These are phyloP conservation scores for Hylia prasina DNA, from an alignment of 2,113 vertebrate species.

Conservation along the genomic window DNA sequence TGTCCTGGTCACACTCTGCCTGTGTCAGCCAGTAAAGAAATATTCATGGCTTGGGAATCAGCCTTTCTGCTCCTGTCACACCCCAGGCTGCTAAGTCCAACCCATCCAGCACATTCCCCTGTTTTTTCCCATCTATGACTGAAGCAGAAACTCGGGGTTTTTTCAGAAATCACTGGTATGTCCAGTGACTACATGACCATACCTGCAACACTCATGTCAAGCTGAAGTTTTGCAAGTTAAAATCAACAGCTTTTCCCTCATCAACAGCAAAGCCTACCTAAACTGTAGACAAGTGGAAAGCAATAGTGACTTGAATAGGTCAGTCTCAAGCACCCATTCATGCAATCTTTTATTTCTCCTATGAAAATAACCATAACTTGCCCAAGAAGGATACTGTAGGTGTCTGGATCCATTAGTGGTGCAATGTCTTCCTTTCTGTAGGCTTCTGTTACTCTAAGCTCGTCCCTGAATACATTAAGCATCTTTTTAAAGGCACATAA, in stretches of 20 bases:
- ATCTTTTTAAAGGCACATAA: not conserved
- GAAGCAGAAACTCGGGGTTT: rapidly evolving
- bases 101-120: not conserved
- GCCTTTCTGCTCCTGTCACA: not conserved
- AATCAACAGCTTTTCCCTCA: not conserved
- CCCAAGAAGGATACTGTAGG: not conserved
- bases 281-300: not conserved
- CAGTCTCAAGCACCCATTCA: not conserved
- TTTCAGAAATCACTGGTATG: not conserved
- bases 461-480: not conserved
- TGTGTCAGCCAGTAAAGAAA: not conserved
- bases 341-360: not conserved
- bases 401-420: not conserved
- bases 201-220: not conserved
- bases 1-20: not conserved
- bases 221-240: not conserved
- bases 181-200: not conserved
- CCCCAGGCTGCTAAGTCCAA: not conserved
- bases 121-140: not conserved
- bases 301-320: not conserved
- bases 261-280: not conserved
- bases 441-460: not conserved
- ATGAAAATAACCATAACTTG: not conserved
- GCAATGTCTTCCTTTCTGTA: not conserved
- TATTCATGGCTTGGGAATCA: not conserved